Base-by-base conservation (phyloP, 1,140 invertebrate genomes). In the Eueides isabella region DNA sequence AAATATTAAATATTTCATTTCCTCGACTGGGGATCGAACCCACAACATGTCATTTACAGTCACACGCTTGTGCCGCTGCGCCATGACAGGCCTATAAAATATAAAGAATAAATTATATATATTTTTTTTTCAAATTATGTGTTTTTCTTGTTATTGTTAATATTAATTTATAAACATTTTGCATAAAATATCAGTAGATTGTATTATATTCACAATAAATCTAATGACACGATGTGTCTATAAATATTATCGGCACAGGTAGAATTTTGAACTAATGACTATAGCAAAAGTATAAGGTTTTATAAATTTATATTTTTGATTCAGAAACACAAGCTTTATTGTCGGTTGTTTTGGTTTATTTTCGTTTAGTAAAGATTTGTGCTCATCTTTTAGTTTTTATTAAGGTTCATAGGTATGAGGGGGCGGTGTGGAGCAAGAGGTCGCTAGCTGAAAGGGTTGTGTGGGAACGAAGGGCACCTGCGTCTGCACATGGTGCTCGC, bases 131-230 rank as follows among this genome's bases (percentile, higher is more conserved):
- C 5, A 6, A 11, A 11, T 38, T 9, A 38, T 38, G 5, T 38
- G 12, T 11, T 38, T 38, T 2, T 12, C 5, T 38, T 7, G 5
- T 48, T 2, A 48, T 48, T n/a, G 19, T 48, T 48, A 23, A 19
- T 19, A 48, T 19, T 2, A 38, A 16, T 16, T 38, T 16, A 1
- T 35, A 31, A 30, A n/a, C 30, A 62, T 38, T 19, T 5, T 78
- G 85, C 84, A 91, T 91, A 92, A 92, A 92, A 90, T 85, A 83
- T 78, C 74, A 80, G 80, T 85, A 82, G 85, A 91, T 91, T 88
- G 90, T 87, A 92, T 91, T 90, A 90, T 89, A 89, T 91, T 88
- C 81, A 90, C 88, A 91, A 92, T 92, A 93, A 93, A 93, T 93
- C 87, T 92, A 92, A 92, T 92, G 90, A 93, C 86, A 90, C 89